Evolutionary conservation across 2,888 invertebrate genomes (phyloP), one percentile per base, ranked within the genome.

Genomic region (Tetramorium bicarinatum): DNA sequence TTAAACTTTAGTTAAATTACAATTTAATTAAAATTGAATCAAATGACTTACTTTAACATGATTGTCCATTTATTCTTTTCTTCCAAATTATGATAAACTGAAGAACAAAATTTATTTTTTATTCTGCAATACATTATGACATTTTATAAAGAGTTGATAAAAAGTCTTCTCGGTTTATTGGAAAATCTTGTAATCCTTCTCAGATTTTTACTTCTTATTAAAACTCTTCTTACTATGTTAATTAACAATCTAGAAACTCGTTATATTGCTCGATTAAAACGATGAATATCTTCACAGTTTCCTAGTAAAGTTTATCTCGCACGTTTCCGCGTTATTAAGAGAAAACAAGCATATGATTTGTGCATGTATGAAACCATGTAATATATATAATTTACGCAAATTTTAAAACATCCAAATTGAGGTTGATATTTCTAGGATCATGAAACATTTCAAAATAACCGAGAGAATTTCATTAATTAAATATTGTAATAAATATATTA

Each of bases 251-350:
- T 11, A 66, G 15, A 44, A 77, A 41, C 29, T 34, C 4, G 9
- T 66, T 54, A 54, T 52, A n/a, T 77, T 0, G 21, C 21, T 76
- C 25, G 38, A 76, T 66, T 44, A 67, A 67, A 77, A 77, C 52
- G 13, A 66, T 66, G 13, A 41, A 66, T 66, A 54, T 29, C n/a
- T 67, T 54, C 4, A 41, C 8, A 66, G 13, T 76, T 66, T 77
- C n/a, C 2, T 8, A 62, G 7, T 44, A 41, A 44, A 77, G 41
- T 52, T 77, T 34, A 76, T 3, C 2, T 76, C 6, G 8, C 3
- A 18, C 25, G 49, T 64, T 76, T 34, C 7, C 21, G 25, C 8
- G 34, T 66, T 77, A 77, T 54, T 54, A 77, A 77, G n/a, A 41
- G n/a, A 66, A 54, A 66, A 52, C 34, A 52, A 15, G 0, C 4